These are phyloP conservation scores for Drosophila pectinifera DNA, from an alignment of 1,140 invertebrate genomes.

Conservation along the genomic window DNA sequence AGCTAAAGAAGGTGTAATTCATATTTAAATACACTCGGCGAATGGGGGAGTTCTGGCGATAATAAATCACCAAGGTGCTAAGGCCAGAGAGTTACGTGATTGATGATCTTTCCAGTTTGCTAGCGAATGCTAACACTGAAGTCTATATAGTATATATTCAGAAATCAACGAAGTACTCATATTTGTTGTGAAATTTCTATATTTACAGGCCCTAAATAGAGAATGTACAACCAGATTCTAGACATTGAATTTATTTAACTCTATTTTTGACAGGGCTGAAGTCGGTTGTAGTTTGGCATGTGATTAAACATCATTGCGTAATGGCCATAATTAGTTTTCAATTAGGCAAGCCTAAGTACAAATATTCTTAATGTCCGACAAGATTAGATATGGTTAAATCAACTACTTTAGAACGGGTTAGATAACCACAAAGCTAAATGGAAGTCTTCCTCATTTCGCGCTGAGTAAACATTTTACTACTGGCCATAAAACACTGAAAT, in stretches of 20 bases:
- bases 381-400: slow-evolving; percentile 4
- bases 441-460: slow-evolving; percentile 17
- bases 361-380: background rate
- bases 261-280: background rate
- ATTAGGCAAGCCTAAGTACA: background rate
- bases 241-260: background rate
- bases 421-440: background rate
- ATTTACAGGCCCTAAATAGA: too few relatives aligned
- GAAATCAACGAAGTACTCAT: background rate
- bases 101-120: slow-evolving; percentile 13
- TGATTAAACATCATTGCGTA: background rate
- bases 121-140: background rate
- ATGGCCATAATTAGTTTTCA: background rate
- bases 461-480: slow-evolving; percentile 6
- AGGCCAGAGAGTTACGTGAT: slow-evolving; percentile 5
- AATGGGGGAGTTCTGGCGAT: slow-evolving; percentile 4
- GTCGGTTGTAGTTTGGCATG: background rate
- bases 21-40: slow-evolving; percentile 3
- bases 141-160: background rate
- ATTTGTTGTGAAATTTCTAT: background rate
- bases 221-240: too few relatives aligned
- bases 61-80: slow-evolving; percentile 22
- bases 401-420: slow-evolving; percentile 15
- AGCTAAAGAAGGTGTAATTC: slow-evolving; percentile 4
- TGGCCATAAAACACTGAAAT: slow-evolving; percentile 2